Evolutionary conservation across 2,113 vertebrate species (phyloP).

Genomic region (Aptenodytes patagonicus): DNA sequence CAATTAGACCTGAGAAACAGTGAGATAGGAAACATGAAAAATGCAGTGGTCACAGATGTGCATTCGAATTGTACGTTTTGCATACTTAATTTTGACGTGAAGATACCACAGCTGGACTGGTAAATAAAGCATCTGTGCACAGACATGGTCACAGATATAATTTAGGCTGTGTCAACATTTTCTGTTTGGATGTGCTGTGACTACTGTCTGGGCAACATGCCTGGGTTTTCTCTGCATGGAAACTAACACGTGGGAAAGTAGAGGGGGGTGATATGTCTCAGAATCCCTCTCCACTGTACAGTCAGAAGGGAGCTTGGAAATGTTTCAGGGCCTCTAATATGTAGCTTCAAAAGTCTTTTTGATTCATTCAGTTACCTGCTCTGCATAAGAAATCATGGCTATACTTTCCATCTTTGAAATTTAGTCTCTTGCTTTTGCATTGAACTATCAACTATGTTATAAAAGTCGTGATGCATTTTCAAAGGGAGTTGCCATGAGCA

Average conservation of each 20-base stretch:
- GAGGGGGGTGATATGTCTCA: background rate
- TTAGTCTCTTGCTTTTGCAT: background rate
- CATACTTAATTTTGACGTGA: background rate
- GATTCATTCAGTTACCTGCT: background rate
- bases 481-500: background rate
- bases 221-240: background rate
- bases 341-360: background rate
- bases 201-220: background rate
- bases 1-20: background rate
- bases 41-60: rapidly evolving
- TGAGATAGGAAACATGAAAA: background rate
- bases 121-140: background rate
- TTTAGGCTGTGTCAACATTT: background rate
- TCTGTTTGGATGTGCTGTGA: background rate
- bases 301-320: background rate
- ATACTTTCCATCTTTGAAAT: background rate
- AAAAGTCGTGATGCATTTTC: background rate
- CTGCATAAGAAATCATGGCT: background rate
- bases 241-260: background rate
- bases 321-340: background rate
- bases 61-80: background rate
- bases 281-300: background rate
- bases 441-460: background rate
- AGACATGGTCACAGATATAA: background rate
- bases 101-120: background rate